Evolutionary conservation across 2,888 invertebrate genomes (phyloP), one percentile per base, ranked within the genome.

Genomic region (Zhuqinia jingwanae): DNA sequence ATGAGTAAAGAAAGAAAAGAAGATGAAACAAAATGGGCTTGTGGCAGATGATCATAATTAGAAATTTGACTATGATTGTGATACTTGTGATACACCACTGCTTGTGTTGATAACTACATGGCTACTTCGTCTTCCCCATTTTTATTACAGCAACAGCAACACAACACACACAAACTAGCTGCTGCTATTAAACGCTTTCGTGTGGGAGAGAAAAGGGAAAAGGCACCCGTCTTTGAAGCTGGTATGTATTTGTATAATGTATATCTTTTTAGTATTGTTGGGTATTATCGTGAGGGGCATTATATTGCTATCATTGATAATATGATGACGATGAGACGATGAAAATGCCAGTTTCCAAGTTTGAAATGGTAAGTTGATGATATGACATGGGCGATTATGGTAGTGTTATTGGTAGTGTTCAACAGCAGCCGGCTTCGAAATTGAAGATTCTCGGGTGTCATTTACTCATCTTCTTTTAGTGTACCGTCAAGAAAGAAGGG

Each of bases 21-120:
- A 47, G 47, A 79, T 45, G 65, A 79, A 79, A 79, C 63, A 79
- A 65, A 65, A 65, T 47, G 63, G 58, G 47, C 58, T 56, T 58
- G 36, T 77, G 78, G 65, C 47, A 65, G 78, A 79, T 79, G 78
- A 79, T 79, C 78, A 65, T 65, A 79, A 79, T 79, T 79, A 79
- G 78, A 79, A 80, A 80, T 68, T 70, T 80, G 80, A 68, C 36
- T 56, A 42, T 70, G 80, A 47, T 73, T 22, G 25, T 73, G 73
- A 25, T 73, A 27, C 20, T 22, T 6, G 42, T 65, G 36, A 17
- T 27, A 15, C 68, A n/a, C 8, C 13, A 42, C 25, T 11, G 10
- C 20, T 36, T n/a, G 8, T 13, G 1, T 60, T 60, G 58, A 5
- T 20, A 60, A 36, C 3, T 36, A 36, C 8, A 36, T 36, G 5